Evolutionary conservation across 2,888 invertebrate species (phyloP).

Genomic region (Melanotus villosus): DNA sequence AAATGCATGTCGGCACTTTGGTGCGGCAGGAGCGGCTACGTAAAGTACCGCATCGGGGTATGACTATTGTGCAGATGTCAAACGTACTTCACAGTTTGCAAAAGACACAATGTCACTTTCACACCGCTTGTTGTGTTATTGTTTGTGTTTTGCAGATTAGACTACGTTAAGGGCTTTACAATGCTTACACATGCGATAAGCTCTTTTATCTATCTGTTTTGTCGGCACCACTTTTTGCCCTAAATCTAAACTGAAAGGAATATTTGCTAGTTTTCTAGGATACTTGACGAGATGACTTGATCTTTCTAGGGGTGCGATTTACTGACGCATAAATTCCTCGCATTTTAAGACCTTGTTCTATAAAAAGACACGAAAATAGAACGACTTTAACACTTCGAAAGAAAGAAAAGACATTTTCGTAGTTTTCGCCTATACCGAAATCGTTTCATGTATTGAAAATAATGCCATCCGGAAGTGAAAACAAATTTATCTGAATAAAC

Average conservation of each 20-base stretch:
- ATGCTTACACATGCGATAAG: slow-evolving; percentile 38
- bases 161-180: slow-evolving; percentile 45
- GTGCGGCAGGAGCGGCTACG: slow-evolving; percentile 57
- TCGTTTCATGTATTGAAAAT: too few relatives aligned
- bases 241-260: slow-evolving; percentile 23
- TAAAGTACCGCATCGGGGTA: slow-evolving; percentile 67
- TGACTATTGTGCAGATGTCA: slow-evolving; percentile 63
- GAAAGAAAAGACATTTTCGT: too few relatives aligned
- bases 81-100: slow-evolving; percentile 65
- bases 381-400: too few relatives aligned
- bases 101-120: slow-evolving; percentile 68
- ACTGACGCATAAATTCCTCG: not conserved
- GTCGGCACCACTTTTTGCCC: slow-evolving; percentile 39
- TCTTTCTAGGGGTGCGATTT: slow-evolving; percentile 8
- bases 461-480: too few relatives aligned
- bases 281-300: slow-evolving; percentile 29
- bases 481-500: too few relatives aligned
- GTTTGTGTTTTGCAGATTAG: slow-evolving; percentile 66
- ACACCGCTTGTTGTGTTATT: slow-evolving; percentile 65
- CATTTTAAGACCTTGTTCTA: not conserved
- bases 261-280: not conserved
- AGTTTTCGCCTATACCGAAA: too few relatives aligned
- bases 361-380: too few relatives aligned
- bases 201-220: slow-evolving; percentile 23
- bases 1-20: slow-evolving; percentile 57